phyloP scores from a whole-genome alignment of 2,113 vertebrate species.

The Agelaius tricolor region DNA sequence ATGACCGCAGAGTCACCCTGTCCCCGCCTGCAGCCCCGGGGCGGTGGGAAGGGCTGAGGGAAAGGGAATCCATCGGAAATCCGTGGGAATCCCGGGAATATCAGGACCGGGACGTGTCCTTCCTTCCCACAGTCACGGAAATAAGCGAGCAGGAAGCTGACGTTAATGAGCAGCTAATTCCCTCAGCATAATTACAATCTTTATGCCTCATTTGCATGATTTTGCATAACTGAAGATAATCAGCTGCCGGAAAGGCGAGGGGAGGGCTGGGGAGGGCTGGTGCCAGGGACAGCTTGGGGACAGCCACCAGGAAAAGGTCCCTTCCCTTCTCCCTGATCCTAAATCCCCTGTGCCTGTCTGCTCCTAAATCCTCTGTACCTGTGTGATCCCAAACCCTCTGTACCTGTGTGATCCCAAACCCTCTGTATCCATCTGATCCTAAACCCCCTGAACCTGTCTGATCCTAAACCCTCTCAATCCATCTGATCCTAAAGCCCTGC shows the following conservation, averaged over 20 bases:
- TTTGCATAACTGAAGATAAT: conserved; percentile 19
- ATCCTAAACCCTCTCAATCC: background rate
- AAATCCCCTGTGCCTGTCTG: too few species aligned
- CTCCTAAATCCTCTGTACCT: background rate
- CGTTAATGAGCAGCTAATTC: conserved; percentile 57
- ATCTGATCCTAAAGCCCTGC: too few species aligned
- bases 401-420: background rate
- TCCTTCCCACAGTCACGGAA: background rate
- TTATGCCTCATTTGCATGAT: conserved; percentile 25
- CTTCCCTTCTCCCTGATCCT: background rate
- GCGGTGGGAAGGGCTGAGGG: too few species aligned
- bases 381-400: background rate
- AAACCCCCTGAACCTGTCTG: background rate
- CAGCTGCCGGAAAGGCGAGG: background rate
- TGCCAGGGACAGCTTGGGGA: background rate
- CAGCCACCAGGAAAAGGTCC: background rate
- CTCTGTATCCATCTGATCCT: too few species aligned
- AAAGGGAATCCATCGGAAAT: background rate
- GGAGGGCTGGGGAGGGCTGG: background rate
- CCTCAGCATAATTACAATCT: conserved; percentile 11
- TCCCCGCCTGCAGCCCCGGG: background rate
- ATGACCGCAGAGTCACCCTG: background rate
- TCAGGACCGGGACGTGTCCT: background rate
- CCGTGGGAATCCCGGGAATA: background rate
- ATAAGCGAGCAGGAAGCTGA: conserved; percentile 43